Evolutionary conservation across 2,113 vertebrate species (phyloP), one percentile per base, ranked within the genome.

Genomic region (Mus pahari): DNA sequence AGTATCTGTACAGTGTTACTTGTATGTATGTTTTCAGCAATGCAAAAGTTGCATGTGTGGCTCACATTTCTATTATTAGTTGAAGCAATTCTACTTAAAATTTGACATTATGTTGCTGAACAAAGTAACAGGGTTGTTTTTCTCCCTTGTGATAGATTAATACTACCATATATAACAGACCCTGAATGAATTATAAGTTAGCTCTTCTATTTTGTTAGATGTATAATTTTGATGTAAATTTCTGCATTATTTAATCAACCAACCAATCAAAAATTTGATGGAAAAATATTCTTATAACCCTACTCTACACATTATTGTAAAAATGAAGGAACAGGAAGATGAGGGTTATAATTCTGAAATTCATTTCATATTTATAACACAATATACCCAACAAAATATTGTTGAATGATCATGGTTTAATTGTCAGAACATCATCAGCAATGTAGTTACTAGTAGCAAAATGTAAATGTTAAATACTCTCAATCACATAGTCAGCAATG

Each of bases 71-170:
- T 60, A 50, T 31, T 70, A 20, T 31, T 70, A 20, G 24, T 78
- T 12, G 33, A 16, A 33, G 64, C 89, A 66, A 8, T 31, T 95
- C 48, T 92, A 87, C 19, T 86, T 92, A 95, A 96, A 83, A 71
- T 82, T 48, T 90, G 45, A 12, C 14, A 12, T 86, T 36, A 79
- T 11, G 58, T 7, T 89, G 20, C 81, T 96, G 53, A 89, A 36
- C 73, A 31, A 68, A 89, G 7, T 81, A 90, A 92, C 78, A 95
- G 3, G 66, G 0, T 68, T 68, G 42, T 22, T 86, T 87, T 10
- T 89, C 68, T 83, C 22, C 66, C 31, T 12, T 81, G 19, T 70
- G 13, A 36, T 60, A 92, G 24, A 88, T 89, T 86, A 96, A 86
- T 22, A 0, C 17, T 94, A 53, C 48, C 45, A 33, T 68, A 64